Evolutionary conservation across 2,888 invertebrate genomes (phyloP).

Genomic region (Eumacrocentrus americanus): DNA sequence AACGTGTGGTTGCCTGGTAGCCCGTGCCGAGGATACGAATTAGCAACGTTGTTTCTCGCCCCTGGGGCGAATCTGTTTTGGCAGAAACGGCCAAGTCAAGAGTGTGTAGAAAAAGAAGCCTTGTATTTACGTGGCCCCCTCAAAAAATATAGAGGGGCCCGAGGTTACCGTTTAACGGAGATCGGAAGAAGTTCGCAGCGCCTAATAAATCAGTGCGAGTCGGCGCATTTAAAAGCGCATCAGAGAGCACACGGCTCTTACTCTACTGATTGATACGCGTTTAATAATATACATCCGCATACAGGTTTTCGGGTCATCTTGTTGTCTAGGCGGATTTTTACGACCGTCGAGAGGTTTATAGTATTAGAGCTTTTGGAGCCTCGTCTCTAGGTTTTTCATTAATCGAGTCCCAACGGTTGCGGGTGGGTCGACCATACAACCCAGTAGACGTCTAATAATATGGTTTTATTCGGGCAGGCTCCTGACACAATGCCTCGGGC

Average conservation of each 20-base stretch:
- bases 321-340: conserved; percentile 23
- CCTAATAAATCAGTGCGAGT: conserved; percentile 52
- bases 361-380: background rate
- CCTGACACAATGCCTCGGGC: conserved; percentile 50
- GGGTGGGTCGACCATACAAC: conserved; percentile 42
- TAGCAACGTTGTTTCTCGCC: conserved; percentile 24
- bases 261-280: conserved; percentile 55
- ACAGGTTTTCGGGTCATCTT: conserved; percentile 26
- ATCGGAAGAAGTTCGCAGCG: conserved; percentile 30
- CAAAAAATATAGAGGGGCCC: conserved; percentile 8
- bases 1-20: conserved; percentile 6
- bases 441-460: conserved; percentile 52
- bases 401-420: conserved; percentile 38
- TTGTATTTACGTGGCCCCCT: conserved; percentile 8
- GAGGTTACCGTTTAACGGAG: conserved; percentile 21
- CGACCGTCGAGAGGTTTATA: conserved; percentile 1
- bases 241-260: conserved; percentile 16
- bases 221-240: conserved; percentile 57
- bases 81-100: background rate
- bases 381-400: conserved; percentile 16
- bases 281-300: conserved; percentile 54
- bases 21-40: conserved; percentile 26
- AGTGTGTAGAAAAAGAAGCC: background rate
- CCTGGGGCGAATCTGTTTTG: conserved; percentile 2
- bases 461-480: conserved; percentile 53